Percentiles rank a stretch among this genome's conserved stretches.
Evolutionary conservation across 2,797 vertebrate genomes (phyloP).

Genomic region (Chelmon rostratus): DNA sequence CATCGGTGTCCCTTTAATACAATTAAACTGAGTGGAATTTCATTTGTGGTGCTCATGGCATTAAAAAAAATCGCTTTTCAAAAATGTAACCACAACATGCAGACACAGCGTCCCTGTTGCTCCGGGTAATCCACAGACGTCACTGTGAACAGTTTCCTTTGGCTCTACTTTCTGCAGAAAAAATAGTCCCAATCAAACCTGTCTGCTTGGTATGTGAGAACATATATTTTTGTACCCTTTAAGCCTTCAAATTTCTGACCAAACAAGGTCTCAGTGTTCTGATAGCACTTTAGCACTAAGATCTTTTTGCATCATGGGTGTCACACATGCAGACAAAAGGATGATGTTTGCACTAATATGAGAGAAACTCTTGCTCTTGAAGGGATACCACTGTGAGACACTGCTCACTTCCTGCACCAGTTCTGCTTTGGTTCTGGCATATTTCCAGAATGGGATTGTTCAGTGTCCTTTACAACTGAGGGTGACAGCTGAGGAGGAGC

Average conservation of each 20-base stretch:
- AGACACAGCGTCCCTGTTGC: not conserved
- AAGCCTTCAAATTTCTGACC: not conserved
- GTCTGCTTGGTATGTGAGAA: not conserved
- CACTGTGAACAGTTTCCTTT: not conserved
- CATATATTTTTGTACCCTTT: not conserved
- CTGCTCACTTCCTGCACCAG: conserved; percentile 41
- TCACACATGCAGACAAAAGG: conserved; percentile 5
- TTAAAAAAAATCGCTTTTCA: not conserved
- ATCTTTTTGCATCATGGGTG: conserved; percentile 7
- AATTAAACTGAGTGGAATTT: not conserved
- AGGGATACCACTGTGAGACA: not conserved
- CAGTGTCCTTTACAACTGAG: conserved; percentile 31
- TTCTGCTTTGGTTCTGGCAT: conserved; percentile 35
- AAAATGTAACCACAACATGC: not conserved
- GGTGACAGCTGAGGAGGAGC: conserved; percentile 42
- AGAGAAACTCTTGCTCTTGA: conserved; percentile 1
- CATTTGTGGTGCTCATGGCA: not conserved
- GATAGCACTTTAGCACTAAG: not conserved
- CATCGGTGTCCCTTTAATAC: not conserved
- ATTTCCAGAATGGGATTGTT: conserved; percentile 39
- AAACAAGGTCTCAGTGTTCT: conserved; percentile 8
- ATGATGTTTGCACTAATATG: conserved; percentile 12
- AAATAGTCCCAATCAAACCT: not conserved
- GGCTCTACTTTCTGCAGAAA: not conserved
- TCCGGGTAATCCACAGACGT: not conserved